Percentiles rank a stretch among this genome's conserved stretches.
These are phyloP conservation scores for Gouania willdenowi DNA, from an alignment of 2,797 vertebrate genomes.

Conservation along the genomic window DNA sequence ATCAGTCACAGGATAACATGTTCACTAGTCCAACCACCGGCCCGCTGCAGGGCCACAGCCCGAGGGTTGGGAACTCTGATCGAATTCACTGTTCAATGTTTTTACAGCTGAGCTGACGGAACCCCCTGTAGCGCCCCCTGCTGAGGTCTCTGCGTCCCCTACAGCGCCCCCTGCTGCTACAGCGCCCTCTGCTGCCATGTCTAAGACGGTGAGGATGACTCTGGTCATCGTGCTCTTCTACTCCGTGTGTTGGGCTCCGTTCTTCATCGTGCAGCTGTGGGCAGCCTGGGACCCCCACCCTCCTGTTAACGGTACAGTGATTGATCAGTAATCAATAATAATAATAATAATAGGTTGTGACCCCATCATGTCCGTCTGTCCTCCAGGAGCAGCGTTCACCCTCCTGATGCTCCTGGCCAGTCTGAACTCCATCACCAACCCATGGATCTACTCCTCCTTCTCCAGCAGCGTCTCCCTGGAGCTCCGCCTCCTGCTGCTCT, in stretches of 20 bases:
- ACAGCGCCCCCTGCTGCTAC: conserved; percentile 60
- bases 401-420: conserved; percentile 77
- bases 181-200: conserved; percentile 68
- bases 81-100: too few relatives aligned
- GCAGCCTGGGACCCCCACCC: conserved; percentile 73
- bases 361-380: too few relatives aligned
- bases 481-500: too few relatives aligned
- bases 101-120: conserved; percentile 10
- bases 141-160: conserved; percentile 23
- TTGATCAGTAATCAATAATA: too few relatives aligned
- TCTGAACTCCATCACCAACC: conserved; percentile 77
- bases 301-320: conserved; percentile 65
- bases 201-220: conserved; percentile 79
- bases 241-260: conserved; percentile 77
- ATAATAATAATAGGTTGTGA: too few relatives aligned
- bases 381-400: conserved; percentile 68
- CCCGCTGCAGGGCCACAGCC: too few relatives aligned
- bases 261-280: conserved; percentile 82
- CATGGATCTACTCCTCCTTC: conserved; percentile 77
- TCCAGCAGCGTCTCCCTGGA: too few relatives aligned
- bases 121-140: too few relatives aligned
- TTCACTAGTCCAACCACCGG: too few relatives aligned
- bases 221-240: conserved; percentile 75
- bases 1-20: too few relatives aligned
- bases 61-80: too few relatives aligned